phyloP scores from a whole-genome alignment of 2,113 vertebrate species.

The Oncorhynchus masou region DNA sequence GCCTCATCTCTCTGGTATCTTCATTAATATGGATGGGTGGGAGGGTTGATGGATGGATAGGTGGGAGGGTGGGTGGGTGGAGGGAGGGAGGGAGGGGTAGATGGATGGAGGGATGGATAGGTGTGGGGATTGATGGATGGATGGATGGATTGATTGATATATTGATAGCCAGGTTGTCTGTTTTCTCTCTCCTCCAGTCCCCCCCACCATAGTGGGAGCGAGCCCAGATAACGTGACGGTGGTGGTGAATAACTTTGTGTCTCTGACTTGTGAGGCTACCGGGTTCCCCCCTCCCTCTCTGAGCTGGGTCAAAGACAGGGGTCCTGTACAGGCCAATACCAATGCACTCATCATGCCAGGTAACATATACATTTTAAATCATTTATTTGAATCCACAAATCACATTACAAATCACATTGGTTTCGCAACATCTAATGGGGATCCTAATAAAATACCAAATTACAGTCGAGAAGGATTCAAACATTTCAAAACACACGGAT shows the following conservation, averaged over 20 bases:
- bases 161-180: background rate
- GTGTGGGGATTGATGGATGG: too few species aligned
- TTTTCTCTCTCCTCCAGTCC: slow-evolving; percentile 71
- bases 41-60: background rate
- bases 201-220: slow-evolving; percentile 82
- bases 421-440: too few species aligned
- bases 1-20: background rate
- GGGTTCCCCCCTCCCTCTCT: slow-evolving; percentile 91
- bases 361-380: slow-evolving; percentile 55
- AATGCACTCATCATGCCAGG: slow-evolving; percentile 87
- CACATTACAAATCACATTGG: too few species aligned
- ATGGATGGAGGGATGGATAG: too few species aligned
- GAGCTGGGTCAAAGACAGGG: slow-evolving; percentile 88
- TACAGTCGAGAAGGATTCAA: too few species aligned
- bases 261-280: slow-evolving; percentile 87
- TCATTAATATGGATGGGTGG: background rate
- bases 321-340: slow-evolving; percentile 75
- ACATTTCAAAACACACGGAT: too few species aligned
- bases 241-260: slow-evolving; percentile 90
- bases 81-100: too few species aligned
- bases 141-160: background rate
- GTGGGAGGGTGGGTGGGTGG: too few species aligned
- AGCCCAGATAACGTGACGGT: slow-evolving; percentile 86
- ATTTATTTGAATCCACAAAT: too few species aligned
- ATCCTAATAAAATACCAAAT: too few species aligned